phyloP scores from a whole-genome alignment of 1,140 invertebrate species.

The Rhizoglyphus robini region DNA sequence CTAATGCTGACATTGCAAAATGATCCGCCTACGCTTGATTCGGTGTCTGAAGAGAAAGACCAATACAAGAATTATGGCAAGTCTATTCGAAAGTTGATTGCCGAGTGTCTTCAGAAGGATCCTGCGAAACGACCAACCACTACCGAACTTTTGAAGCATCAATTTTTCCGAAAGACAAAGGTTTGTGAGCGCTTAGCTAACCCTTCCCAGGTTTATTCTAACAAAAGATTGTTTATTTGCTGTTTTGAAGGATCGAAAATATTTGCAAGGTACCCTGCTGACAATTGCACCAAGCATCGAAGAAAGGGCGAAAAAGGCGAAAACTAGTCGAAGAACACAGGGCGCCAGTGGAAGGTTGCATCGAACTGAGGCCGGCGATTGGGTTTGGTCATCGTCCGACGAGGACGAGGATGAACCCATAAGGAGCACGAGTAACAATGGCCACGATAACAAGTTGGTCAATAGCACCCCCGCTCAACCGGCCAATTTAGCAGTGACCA shows the following conservation, averaged over 20 bases:
- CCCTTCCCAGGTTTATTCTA: neutral
- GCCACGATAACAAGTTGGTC: neutral
- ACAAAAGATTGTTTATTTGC: conserved; percentile 8
- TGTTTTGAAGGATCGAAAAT: conserved; percentile 59
- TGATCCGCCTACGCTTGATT: conserved; percentile 91
- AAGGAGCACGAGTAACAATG: neutral
- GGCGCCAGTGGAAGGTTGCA: conserved; percentile 80
- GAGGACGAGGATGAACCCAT: conserved; percentile 24
- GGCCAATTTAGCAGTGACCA: neutral
- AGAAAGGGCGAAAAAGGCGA: conserved; percentile 72
- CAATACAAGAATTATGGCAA: conserved; percentile 97
- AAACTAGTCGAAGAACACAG: conserved; percentile 48
- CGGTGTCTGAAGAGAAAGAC: conserved; percentile 86
- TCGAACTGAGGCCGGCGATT: conserved; percentile 86
- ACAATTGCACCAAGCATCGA: conserved; percentile 70
- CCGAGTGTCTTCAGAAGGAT: conserved; percentile 88
- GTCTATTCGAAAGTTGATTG: conserved; percentile 88
- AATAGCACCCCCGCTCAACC: neutral
- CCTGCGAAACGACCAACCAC: conserved; percentile 85
- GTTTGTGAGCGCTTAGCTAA: no score
- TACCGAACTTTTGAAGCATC: conserved; percentile 91
- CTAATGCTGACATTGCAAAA: conserved; percentile 95
- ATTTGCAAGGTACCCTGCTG: conserved; percentile 76
- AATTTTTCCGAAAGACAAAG: conserved; percentile 98
- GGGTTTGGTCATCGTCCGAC: conserved; percentile 89